A percentile compares a stretch with the other conserved stretches of the same genome.
phyloP scores from a whole-genome alignment of 2,888 invertebrate genomes.

The Acronicta alni region DNA sequence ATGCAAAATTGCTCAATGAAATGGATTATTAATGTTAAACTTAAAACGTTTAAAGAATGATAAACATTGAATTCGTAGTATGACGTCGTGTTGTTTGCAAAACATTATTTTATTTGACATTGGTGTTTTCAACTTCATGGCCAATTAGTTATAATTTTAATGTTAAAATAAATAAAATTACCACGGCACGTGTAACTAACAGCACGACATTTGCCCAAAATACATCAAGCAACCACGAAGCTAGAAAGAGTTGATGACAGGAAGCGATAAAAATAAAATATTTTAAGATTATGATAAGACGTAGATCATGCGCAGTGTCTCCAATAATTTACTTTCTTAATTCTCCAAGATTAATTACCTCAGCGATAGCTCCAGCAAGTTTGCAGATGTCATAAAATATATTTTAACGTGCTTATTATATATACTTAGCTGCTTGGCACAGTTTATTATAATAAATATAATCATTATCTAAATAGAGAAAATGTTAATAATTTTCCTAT shows the following conservation, averaged over 20 bases:
- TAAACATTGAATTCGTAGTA: slow-evolving; percentile 21
- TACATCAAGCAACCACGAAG: slow-evolving; percentile 58
- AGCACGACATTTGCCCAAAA: slow-evolving; percentile 59
- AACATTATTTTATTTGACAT: slow-evolving; percentile 38
- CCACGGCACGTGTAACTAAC: slow-evolving; percentile 54
- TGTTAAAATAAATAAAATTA: slow-evolving; percentile 50
- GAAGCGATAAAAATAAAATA: slow-evolving; percentile 66
- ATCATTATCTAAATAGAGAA: slow-evolving; percentile 40
- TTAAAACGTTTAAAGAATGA: slow-evolving; percentile 19
- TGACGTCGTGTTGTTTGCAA: slow-evolving; percentile 25
- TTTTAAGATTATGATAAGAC: slow-evolving; percentile 60
- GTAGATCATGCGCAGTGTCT: slow-evolving; percentile 49
- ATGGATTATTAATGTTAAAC: slow-evolving; percentile 18
- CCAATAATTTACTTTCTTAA: slow-evolving; percentile 45
- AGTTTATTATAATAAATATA: slow-evolving; percentile 32
- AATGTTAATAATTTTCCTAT: slow-evolving; percentile 19
- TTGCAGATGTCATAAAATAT: slow-evolving; percentile 40
- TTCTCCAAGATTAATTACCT: slow-evolving; percentile 51
- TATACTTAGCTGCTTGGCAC: slow-evolving; percentile 32
- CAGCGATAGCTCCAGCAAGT: slow-evolving; percentile 31
- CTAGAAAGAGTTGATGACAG: slow-evolving; percentile 63
- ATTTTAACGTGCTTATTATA: slow-evolving; percentile 15
- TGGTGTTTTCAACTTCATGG: slow-evolving; percentile 40
- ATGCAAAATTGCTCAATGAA: slow-evolving; percentile 12
- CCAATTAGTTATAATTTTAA: slow-evolving; percentile 44